Base-by-base conservation (phyloP, 2,113 vertebrate genomes). In the Lampris incognitus region DNA sequence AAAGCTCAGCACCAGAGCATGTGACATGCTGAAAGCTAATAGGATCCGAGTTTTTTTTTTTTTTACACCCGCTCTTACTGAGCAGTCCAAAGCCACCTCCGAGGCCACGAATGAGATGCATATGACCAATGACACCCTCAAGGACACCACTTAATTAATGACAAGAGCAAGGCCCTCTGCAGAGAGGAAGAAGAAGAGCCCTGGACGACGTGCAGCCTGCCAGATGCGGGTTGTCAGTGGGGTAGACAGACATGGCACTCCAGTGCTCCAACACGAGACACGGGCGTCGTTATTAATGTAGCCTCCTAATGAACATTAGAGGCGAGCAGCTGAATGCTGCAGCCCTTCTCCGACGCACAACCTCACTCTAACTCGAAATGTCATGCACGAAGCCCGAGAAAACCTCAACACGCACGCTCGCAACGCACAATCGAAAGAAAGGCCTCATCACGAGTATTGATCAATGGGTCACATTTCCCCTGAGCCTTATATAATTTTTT, bases 61-160 rank as follows among this genome's bases (percentile, higher is more conserved):
- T 6, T 5, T 40, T 6, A 60, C 39, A 63, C 6, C 11, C 39
- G 13, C 1, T 52, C 42, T 39, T 51, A 38, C 69, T 72, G 39
- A 62, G 57, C 57, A 42, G 46, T 72, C 75, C 69, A 41, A 46
- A 80, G 72, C 71, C 51, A 70, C 69, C 51, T 59, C 57, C 79
- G 74, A 70, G 72, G 78, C 54, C 9, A 42, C 70, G 66, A 83
- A 84, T 84, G 55, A 85, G 69, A 88, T 75, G 74, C 76, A 88
- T 78, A 74, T 76, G 81, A 56, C 63, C 87, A 93, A 92, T 91
- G 92, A 92, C 90, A 92, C 86, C 79, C 66, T 87, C 70, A 94
- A 94, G 90, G 91, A 69, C 91, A 90, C 67, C 42, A 75, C 66
- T 81, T 85, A 72, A 84, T 85, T 79, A 83, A 81, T 74, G 88